These are phyloP conservation scores for Solea solea DNA, from an alignment of 2,113 vertebrate genomes.

Conservation along the genomic window DNA sequence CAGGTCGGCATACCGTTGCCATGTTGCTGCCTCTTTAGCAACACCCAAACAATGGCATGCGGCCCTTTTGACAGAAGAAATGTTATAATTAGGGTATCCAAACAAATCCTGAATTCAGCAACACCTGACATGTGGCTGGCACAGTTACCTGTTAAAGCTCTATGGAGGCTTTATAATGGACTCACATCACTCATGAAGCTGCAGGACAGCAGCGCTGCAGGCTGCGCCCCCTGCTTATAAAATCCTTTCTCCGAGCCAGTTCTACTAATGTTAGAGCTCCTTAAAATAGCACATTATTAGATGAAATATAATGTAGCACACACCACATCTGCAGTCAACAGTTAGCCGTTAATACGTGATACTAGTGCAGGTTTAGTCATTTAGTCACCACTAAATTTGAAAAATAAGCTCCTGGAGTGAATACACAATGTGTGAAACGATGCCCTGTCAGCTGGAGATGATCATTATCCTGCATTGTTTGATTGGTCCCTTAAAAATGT, in stretches of 20 bases:
- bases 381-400: conserved; percentile 32
- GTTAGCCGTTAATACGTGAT: conserved; percentile 10
- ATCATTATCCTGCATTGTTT: conserved; percentile 72
- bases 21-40: conserved; percentile 47
- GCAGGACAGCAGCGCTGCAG: conserved; percentile 34
- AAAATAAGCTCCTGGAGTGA: conserved; percentile 37
- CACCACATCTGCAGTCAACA: conserved; percentile 29
- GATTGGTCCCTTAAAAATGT: conserved; percentile 68
- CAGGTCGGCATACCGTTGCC: conserved; percentile 41
- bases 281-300: conserved; percentile 29
- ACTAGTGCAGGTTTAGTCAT: conserved; percentile 24
- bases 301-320: conserved; percentile 10
- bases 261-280: conserved; percentile 31
- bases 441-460: conserved; percentile 56
- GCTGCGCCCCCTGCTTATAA: conserved; percentile 54
- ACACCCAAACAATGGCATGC: conserved; percentile 49
- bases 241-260: conserved; percentile 43
- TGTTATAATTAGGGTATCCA: conserved; percentile 70
- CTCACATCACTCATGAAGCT: conserved; percentile 64
- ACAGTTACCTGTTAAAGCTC: conserved; percentile 72
- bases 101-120: conserved; percentile 58
- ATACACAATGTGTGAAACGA: conserved; percentile 21
- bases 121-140: conserved; percentile 63
- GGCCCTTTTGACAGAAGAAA: conserved; percentile 57
- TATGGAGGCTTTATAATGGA: conserved; percentile 67